Evolutionary conservation across 2,888 invertebrate genomes (phyloP).

Genomic region (Drosophila peninsularis): DNA sequence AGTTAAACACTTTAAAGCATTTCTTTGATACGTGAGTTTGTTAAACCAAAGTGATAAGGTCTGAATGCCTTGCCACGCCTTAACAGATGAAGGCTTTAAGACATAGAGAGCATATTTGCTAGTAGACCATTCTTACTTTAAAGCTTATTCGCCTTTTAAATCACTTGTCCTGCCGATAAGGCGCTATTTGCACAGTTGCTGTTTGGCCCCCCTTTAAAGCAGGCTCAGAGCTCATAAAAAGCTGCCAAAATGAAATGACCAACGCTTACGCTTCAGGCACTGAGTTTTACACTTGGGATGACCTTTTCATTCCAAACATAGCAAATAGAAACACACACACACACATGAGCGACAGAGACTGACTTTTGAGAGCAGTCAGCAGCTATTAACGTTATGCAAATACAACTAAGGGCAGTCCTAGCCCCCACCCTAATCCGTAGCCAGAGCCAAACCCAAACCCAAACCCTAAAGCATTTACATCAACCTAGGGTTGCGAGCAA

Average conservation of each 20-base stretch:
- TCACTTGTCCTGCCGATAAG: not conserved
- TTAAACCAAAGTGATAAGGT: too few relatives aligned
- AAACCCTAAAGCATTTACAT: not conserved
- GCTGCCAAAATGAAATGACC: conserved; percentile 49
- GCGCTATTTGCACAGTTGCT: not conserved
- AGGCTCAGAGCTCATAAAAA: not conserved
- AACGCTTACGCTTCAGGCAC: conserved; percentile 47
- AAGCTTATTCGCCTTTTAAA: not conserved
- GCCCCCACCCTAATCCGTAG: not conserved
- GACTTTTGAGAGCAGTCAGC: conserved; percentile 49
- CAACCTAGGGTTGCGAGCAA: conserved; percentile 28
- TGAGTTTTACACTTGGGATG: conserved; percentile 52
- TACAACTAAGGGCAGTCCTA: conserved; percentile 25
- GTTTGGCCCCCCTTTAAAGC: not conserved
- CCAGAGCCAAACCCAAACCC: not conserved
- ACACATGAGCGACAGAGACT: conserved; percentile 34
- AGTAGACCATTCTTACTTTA: not conserved
- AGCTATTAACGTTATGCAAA: conserved; percentile 57
- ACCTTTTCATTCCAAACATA: conserved; percentile 39
- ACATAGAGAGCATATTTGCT: not conserved
- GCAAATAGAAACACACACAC: not conserved
- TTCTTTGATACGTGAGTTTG: too few relatives aligned
- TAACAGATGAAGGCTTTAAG: not conserved
- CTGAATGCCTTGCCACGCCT: too few relatives aligned
- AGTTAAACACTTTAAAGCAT: not conserved